These are phyloP conservation scores for Lithobates sylvaticus DNA, from an alignment of 2,797 vertebrate species.

Conservation along the genomic window DNA sequence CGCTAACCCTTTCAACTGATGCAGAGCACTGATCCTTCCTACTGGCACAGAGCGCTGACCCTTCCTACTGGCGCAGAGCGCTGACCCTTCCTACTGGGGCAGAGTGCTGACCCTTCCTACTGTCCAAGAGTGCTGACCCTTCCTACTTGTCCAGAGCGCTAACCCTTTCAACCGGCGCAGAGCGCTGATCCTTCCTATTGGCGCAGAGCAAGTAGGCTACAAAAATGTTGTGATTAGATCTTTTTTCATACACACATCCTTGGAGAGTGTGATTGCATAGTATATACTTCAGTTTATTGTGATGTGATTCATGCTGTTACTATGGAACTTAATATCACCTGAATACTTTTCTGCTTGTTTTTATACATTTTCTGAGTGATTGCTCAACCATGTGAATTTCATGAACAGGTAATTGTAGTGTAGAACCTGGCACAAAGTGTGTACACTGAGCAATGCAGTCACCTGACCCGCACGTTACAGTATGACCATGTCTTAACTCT, in stretches of 20 bases:
- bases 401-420: slow-evolving; percentile 43
- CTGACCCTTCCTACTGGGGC: no score
- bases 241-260: background rate
- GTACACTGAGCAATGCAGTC: background rate
- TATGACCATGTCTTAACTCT: background rate
- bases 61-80: no score
- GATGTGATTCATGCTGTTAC: slow-evolving; percentile 37
- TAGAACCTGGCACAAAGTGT: background rate
- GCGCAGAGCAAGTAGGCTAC: background rate
- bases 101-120: no score
- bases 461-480: background rate
- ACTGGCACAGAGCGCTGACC: no score
- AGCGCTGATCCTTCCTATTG: no score
- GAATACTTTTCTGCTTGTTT: slow-evolving; percentile 45
- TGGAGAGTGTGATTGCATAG: background rate
- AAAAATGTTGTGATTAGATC: background rate
- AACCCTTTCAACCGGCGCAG: no score
- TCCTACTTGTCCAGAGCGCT: no score
- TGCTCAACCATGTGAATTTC: slow-evolving; percentile 45
- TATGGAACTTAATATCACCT: slow-evolving; percentile 33
- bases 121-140: no score
- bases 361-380: slow-evolving; percentile 43
- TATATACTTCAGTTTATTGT: background rate
- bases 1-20: no score
- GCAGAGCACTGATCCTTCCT: no score